Evolutionary conservation across 2,797 vertebrate species (phyloP).

Genomic region (Fistularia commersonii): DNA sequence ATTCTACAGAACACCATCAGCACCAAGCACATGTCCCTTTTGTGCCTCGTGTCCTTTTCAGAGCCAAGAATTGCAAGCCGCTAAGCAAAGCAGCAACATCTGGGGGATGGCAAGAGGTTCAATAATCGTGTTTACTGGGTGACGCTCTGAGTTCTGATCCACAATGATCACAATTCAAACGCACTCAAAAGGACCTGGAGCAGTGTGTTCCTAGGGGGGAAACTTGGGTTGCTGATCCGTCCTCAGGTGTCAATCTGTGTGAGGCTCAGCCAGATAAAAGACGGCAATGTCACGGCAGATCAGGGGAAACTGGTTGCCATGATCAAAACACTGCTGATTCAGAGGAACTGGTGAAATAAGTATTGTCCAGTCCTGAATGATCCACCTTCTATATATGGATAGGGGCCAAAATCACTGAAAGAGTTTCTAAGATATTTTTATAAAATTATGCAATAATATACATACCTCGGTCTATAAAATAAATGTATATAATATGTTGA

Average conservation of each 20-base stretch:
- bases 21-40: not conserved
- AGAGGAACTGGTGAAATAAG: not conserved
- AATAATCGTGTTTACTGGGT: slow-evolving; percentile 42
- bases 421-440: too few relatives aligned
- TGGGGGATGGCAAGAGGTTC: slow-evolving; percentile 33
- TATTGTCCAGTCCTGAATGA: not conserved
- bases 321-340: not conserved
- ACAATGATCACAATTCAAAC: slow-evolving; percentile 18
- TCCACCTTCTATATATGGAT: too few relatives aligned
- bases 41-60: slow-evolving; percentile 10
- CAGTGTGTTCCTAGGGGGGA: not conserved
- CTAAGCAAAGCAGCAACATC: slow-evolving; percentile 33
- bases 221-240: slow-evolving; percentile 5
- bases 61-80: slow-evolving; percentile 3
- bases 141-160: slow-evolving; percentile 23
- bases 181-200: slow-evolving; percentile 3
- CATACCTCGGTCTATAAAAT: too few relatives aligned
- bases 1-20: not conserved
- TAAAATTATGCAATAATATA: too few relatives aligned
- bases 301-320: slow-evolving; percentile 21
- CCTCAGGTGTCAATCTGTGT: slow-evolving; percentile 27
- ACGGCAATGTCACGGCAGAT: slow-evolving; percentile 31
- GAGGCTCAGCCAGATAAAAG: slow-evolving; percentile 30
- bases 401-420: too few relatives aligned
- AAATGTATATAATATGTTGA: too few relatives aligned